Evolutionary conservation across 1,140 invertebrate genomes (phyloP), one percentile per base, ranked within the genome.

Genomic region (Oscheius sp.): DNA sequence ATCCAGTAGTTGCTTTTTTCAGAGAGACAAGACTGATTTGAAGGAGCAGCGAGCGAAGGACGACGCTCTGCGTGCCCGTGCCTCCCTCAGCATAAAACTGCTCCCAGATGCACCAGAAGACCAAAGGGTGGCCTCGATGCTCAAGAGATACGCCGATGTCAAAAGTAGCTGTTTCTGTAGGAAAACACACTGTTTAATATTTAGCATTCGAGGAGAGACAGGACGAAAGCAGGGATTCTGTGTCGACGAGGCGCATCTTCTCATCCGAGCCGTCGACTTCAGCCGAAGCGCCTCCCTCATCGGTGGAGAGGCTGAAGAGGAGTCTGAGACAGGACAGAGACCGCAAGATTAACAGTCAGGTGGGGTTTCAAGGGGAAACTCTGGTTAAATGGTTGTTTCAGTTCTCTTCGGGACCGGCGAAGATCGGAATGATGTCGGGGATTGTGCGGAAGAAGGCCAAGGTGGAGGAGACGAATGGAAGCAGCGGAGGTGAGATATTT

Each of bases 51-150:
- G 77, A 63, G 76, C 59, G 10, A 35, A 59, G 15, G 82, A 83
- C 69, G 64, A 71, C 29, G 80, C 73, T 46, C 45, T 83, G 1
- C 59, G 70, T 42, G 45, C 70, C 10, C 67, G 76, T 26, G 42
- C 78, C 1, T 84, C 83, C 18, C 61, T 82, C 1, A 65, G 68
- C 10, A 73, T 79, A 1, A 29, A 62, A 35, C 58, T 83, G 28
- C 38, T 80, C 34, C 82, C 82, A n/a, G 79, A 79, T 45, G 67
- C 18, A n/a, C 70, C 73, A 46, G 81, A 83, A 31, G 82, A 83
- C 61, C 36, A 45, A 67, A 70, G 69, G 42, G 45, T 84, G 28
- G 82, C 82, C 0, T 65, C 70, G 31, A 74, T 79, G 59, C 68
- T 82, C 59, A 69, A 74, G 32, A 35, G 64, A 75, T 80, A 74